phyloP scores from a whole-genome alignment of 2,797 vertebrate species.

The Toxotes lorentzi region DNA sequence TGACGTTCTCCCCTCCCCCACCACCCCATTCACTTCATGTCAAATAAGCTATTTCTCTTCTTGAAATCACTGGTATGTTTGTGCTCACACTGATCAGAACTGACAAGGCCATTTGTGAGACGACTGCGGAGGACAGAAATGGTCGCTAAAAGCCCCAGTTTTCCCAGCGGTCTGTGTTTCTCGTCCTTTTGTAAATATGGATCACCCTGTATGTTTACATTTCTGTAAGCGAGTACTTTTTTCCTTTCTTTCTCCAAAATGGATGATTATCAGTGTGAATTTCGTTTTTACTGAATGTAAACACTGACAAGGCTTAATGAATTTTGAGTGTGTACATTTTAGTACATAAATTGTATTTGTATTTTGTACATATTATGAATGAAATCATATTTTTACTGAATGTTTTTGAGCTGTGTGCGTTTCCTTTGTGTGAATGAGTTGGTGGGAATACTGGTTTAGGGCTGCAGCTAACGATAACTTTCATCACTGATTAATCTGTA shows the following conservation, averaged over 20 bases:
- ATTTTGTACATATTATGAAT: constrained; percentile 90
- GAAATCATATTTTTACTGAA: constrained; percentile 88
- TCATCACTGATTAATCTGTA: background rate
- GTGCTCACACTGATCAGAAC: constrained; percentile 55
- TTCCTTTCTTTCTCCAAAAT: constrained; percentile 81
- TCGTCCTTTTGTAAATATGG: constrained; percentile 64
- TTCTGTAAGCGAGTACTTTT: constrained; percentile 75
- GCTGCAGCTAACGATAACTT: too few species aligned
- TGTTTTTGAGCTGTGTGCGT: constrained; percentile 29
- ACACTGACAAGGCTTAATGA: constrained; percentile 82
- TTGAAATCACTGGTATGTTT: constrained; percentile 71
- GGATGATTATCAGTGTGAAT: constrained; percentile 84
- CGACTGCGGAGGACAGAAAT: constrained; percentile 18
- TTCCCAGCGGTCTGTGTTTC: constrained; percentile 8
- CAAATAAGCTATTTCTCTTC: constrained; percentile 77
- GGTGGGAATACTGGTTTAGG: background rate
- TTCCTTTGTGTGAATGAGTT: constrained; percentile 26
- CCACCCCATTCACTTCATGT: constrained; percentile 52
- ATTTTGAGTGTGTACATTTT: constrained; percentile 89
- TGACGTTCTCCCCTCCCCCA: constrained; percentile 11
- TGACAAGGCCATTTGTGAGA: constrained; percentile 43
- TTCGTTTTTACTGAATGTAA: constrained; percentile 85
- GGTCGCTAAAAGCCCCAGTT: background rate
- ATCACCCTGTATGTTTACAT: constrained; percentile 76
- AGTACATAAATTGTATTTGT: constrained; percentile 89